Evolutionary conservation across 2,888 invertebrate genomes (phyloP).

Genomic region (Pachydiplax longipennis): DNA sequence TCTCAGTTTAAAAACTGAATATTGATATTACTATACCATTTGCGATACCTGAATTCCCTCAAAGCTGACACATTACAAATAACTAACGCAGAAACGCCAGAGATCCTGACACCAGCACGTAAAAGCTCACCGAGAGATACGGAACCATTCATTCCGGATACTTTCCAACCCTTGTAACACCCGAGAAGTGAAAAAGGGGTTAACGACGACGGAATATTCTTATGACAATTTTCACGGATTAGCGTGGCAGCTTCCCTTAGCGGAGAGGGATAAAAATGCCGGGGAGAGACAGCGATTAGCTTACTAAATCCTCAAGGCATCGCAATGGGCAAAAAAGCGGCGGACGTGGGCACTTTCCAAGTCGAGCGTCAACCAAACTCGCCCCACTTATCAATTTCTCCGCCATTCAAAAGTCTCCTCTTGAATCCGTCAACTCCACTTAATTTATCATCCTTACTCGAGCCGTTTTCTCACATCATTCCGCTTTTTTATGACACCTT

Average conservation of each 20-base stretch:
- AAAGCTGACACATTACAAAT: neutral
- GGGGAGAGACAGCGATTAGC: neutral
- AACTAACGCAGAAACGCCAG: neutral
- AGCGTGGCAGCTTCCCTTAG: neutral
- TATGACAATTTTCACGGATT: conserved; percentile 4
- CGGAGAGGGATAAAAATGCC: neutral
- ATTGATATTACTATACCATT: neutral
- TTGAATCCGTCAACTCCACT: conserved; percentile 24
- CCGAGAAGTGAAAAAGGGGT: neutral
- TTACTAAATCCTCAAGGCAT: neutral
- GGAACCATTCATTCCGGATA: neutral
- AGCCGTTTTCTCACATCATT: neutral
- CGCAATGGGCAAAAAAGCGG: neutral
- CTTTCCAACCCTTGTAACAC: neutral
- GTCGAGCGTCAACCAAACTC: neutral
- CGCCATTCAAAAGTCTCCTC: neutral
- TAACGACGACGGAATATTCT: neutral
- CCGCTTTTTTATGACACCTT: neutral
- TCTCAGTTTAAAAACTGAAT: neutral
- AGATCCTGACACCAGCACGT: neutral
- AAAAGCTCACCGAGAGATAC: neutral
- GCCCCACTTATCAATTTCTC: conserved; percentile 14
- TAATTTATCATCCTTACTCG: neutral
- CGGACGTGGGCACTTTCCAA: neutral
- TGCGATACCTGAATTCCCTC: neutral